These are phyloP conservation scores for Brachyrhaphis roseni DNA, from an alignment of 2,797 vertebrate genomes.

Conservation along the genomic window DNA sequence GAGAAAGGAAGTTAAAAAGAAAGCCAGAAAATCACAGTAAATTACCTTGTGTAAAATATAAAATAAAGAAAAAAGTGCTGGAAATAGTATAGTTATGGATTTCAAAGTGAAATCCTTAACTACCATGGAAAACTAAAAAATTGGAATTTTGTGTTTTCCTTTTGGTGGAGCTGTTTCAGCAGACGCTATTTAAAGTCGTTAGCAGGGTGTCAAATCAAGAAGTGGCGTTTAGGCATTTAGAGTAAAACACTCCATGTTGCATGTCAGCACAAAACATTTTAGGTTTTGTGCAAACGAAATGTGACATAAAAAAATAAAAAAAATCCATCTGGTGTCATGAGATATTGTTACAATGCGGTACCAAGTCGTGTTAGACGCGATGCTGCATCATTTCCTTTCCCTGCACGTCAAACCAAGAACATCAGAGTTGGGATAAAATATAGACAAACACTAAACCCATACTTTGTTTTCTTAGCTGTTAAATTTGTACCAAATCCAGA, in stretches of 20 bases:
- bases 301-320: background rate
- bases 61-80: background rate
- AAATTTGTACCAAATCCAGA: constrained; percentile 14
- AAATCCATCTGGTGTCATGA: background rate
- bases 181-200: background rate
- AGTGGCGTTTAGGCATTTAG: background rate
- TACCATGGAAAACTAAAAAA: background rate
- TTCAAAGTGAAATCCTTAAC: background rate
- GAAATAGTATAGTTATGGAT: background rate
- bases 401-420: background rate
- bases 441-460: background rate
- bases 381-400: background rate
- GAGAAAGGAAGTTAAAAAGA: too few relatives aligned
- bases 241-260: background rate
- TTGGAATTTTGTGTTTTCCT: background rate
- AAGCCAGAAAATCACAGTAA: too few relatives aligned
- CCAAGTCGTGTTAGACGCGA: background rate
- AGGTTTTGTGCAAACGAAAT: background rate
- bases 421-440: background rate
- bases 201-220: background rate
- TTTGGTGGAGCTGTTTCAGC: background rate
- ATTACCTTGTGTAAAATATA: too few relatives aligned
- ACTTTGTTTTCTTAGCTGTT: background rate
- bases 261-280: background rate
- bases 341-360: background rate